These are phyloP conservation scores for Ctenochaetus hawaiiensis DNA, from an alignment of 2,797 vertebrate species.

Conservation along the genomic window DNA sequence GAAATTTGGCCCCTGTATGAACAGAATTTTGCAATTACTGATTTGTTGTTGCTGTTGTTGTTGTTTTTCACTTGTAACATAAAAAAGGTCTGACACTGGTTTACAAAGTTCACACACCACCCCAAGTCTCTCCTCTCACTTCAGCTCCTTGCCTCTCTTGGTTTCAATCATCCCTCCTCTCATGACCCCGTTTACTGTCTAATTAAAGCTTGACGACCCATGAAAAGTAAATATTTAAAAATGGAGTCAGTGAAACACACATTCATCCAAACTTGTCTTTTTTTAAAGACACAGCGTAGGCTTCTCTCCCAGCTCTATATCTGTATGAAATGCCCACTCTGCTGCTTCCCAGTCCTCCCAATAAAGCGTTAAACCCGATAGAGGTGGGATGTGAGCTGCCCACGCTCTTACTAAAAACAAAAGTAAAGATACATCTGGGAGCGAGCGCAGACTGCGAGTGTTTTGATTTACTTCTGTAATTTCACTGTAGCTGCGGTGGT, in stretches of 20 bases:
- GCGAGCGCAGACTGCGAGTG: conserved; percentile 60
- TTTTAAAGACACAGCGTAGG: conserved; percentile 50
- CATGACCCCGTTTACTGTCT: conserved; percentile 50
- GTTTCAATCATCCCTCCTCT: conserved; percentile 49
- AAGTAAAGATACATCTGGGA: conserved; percentile 77
- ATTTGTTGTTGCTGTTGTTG: too few species aligned
- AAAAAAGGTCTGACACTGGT: too few species aligned
- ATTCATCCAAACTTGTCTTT: conserved; percentile 42
- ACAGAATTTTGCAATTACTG: neutral
- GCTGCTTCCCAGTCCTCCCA: conserved; percentile 54
- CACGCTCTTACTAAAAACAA: conserved; percentile 75
- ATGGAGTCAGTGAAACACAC: conserved; percentile 51
- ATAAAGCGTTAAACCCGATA: conserved; percentile 57
- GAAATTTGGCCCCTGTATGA: neutral
- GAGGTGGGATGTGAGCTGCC: conserved; percentile 70
- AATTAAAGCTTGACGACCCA: conserved; percentile 63
- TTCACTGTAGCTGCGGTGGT: conserved; percentile 72
- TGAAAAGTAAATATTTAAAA: conserved; percentile 72
- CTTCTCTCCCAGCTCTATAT: conserved; percentile 38
- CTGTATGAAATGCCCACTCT: conserved; percentile 54
- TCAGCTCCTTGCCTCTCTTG: conserved; percentile 7
- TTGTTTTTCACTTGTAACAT: too few species aligned
- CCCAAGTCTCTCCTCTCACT: conserved; percentile 35
- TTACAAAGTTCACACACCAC: conserved; percentile 7
- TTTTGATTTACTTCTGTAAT: conserved; percentile 82